phyloP scores from a whole-genome alignment of 2,888 invertebrate genomes.

The Limnephilus auricula region DNA sequence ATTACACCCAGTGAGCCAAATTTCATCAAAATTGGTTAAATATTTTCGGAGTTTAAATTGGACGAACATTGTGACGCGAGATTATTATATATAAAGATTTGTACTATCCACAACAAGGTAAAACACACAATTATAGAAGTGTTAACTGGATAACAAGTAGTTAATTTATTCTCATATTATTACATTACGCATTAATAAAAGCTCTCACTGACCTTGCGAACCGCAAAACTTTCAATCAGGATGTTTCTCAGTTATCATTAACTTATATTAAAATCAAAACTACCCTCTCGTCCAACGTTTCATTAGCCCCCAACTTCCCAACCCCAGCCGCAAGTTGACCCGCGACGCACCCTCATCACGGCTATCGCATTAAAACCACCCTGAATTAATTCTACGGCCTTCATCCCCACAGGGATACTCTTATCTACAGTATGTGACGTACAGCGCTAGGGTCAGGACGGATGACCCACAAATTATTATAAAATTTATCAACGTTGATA shows the following conservation, averaged over 20 bases:
- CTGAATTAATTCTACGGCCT: conserved; percentile 18
- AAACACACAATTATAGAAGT: background rate
- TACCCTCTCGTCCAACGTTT: background rate
- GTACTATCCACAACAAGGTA: too few relatives aligned
- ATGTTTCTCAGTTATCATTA: background rate
- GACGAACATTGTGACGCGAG: too few relatives aligned
- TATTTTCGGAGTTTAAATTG: too few relatives aligned
- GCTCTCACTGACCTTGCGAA: background rate
- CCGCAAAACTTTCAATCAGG: background rate
- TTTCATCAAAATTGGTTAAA: too few relatives aligned
- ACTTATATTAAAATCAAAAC: conserved; percentile 13
- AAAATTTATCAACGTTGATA: background rate
- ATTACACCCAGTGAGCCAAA: too few relatives aligned
- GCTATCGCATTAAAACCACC: conserved; percentile 28
- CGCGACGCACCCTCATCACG: conserved; percentile 33
- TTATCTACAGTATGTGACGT: background rate
- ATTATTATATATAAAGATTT: too few relatives aligned
- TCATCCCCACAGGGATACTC: background rate
- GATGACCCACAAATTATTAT: background rate
- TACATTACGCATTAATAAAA: background rate
- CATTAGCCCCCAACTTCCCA: conserved; percentile 14
- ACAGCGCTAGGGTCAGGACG: background rate
- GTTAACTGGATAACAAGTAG: background rate
- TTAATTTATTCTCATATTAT: background rate
- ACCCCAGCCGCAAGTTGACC: conserved; percentile 10